Evolutionary conservation across 2,888 invertebrate genomes (phyloP), one percentile per base, ranked within the genome.

Genomic region (Parnassius smintheus): DNA sequence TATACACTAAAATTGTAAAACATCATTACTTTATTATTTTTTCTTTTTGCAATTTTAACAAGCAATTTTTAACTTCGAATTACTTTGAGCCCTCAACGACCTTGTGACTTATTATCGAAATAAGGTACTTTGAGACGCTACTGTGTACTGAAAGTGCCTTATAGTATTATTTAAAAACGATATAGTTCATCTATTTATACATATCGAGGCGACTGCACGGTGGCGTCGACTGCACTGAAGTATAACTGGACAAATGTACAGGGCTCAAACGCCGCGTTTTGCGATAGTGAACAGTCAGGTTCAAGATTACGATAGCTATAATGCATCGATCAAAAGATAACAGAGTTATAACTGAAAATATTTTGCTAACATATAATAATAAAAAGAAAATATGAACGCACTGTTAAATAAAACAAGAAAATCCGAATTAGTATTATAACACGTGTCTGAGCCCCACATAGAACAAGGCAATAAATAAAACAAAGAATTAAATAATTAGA

Each of bases 131-230:
- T 76, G 68, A 80, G 77, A 82, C 74, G 77, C 76, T 78, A 76
- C 69, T 74, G 71, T 75, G 74, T 74, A 79, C 76, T 75, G 74
- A 79, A 77, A 84, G 86, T 87, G 87, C 85, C 84, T 83, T 78
- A 80, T 74, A 73, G 72, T 81, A 75, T 83, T 82, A 83, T 85
- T 86, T 82, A 81, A 80, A 83, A 87, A 86, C 78, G 75, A 82
- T 83, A 82, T 83, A 86, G 76, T 87, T 86, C 80, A 86, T 87
- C 81, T 86, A 86, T 86, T 83, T 85, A 83, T 85, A 88, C 86
- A 88, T 70, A 70, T 70, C 66, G 77, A 80, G 78, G 75, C 76
- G 75, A 80, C 75, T 66, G 60, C 61, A 67, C 72, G 72, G 59
- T 18, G 61, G 70, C 62, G 72, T 68, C 70, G 71, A 71, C 70